Evolutionary conservation across 1,140 invertebrate genomes (phyloP), one percentile per base, ranked within the genome.

Genomic region (Aricia agestis): DNA sequence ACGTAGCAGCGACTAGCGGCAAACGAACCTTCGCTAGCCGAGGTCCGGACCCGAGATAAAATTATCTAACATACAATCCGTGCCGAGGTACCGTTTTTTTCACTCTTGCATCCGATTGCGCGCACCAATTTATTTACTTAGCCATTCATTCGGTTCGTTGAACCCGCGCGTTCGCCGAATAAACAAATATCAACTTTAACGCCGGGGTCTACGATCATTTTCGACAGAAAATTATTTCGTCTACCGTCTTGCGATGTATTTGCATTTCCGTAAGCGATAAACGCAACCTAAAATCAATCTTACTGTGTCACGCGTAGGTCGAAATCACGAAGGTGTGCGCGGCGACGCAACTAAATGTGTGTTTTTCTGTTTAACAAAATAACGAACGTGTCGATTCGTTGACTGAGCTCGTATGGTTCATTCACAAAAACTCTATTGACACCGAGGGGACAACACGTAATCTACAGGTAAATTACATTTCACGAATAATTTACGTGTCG

Each of bases 51-150:
- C 72, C 68, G 31, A 74, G 76, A 76, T 78, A 73, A 67, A 75
- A 71, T 80, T 79, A 81, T 81, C 79, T 76, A 81, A 79, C 75
- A 75, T 73, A 75, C 71, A 77, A 80, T 79, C 78, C 76, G 78
- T 81, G 72, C 74, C 73, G 71, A 76, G 71, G 74, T 78, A 80
- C 75, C 73, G 73, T 78, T 82, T 85, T 84, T 86, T 85, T 86
- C 71, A 74, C 72, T 80, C 76, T 78, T 79, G 80, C 82, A 82
- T 78, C 75, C 74, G 73, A 77, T 79, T 74, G 74, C 79, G 80
- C 74, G 76, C 80, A 85, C 82, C 84, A 86, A 88, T 86, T 87
- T 89, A 87, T 89, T 89, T 86, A 78, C 83, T 82, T 82, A 85
- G 77, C 74, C 81, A 77, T 78, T 79, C 75, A 77, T 77, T 73